Conservation (phyloP, 2,888 invertebrate species). For the Norana najaformis region DNA sequence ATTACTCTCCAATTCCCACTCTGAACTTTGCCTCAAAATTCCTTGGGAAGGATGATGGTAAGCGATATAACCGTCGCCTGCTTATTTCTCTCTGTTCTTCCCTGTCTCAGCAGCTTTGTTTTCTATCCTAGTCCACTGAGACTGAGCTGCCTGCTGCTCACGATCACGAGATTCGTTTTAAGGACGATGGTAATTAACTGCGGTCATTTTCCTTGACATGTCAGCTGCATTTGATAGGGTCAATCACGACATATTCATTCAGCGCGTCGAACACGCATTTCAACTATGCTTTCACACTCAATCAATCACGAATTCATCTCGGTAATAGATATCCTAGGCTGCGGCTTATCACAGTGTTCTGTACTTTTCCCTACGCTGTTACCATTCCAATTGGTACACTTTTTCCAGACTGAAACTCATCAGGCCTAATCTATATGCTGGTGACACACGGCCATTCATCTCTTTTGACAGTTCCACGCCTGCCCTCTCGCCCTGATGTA, state of each 20-base stretch:
- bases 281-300: background rate
- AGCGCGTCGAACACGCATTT: background rate
- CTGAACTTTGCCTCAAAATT: background rate
- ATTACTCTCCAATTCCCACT: background rate
- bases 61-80: too few species aligned
- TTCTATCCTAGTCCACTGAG: too few species aligned
- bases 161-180: background rate
- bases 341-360: background rate
- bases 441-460: background rate
- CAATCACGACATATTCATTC: background rate
- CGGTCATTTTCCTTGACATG: too few species aligned
- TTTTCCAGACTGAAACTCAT: background rate
- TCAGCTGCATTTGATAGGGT: background rate
- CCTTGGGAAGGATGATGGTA: too few species aligned
- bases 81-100: too few species aligned
- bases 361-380: background rate
- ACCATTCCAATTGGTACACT: background rate
- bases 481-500: background rate
- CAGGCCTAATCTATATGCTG: background rate
- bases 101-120: too few species aligned
- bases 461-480: background rate
- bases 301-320: background rate
- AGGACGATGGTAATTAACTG: background rate
- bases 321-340: background rate
- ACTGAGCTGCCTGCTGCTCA: too few species aligned